Conservation (phyloP, 2,888 invertebrate genomes). For the Apotomis capreana region DNA sequence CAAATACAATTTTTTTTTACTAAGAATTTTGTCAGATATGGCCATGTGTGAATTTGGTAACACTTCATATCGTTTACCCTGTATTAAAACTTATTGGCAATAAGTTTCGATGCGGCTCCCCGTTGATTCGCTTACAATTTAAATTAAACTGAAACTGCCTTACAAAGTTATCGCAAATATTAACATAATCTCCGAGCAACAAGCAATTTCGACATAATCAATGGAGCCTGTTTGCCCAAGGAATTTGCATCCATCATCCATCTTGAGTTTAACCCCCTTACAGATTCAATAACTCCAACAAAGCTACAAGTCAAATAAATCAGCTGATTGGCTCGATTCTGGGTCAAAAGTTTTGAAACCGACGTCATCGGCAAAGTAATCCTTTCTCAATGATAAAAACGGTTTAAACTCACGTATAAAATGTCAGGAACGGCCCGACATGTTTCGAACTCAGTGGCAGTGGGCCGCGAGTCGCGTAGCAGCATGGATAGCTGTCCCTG, state of each 20-base stretch:
- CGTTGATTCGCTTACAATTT: background rate
- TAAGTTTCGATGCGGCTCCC: too few relatives aligned
- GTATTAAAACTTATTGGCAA: too few relatives aligned
- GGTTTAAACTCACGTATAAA: too few relatives aligned
- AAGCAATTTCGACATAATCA: background rate
- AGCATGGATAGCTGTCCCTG: too few relatives aligned
- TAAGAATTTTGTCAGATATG: too few relatives aligned
- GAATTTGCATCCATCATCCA: conserved; percentile 4
- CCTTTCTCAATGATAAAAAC: too few relatives aligned
- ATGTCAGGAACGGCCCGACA: too few relatives aligned
- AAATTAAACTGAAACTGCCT: background rate
- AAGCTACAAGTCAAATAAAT: conserved; percentile 29
- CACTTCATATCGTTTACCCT: too few relatives aligned
- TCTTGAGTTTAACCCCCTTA: conserved; percentile 8
- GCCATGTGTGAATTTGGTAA: too few relatives aligned
- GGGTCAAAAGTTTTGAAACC: conserved; percentile 3
- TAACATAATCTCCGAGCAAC: background rate
- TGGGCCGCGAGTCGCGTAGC: too few relatives aligned
- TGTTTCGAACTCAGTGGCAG: too few relatives aligned
- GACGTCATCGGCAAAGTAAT: background rate
- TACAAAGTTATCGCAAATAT: background rate
- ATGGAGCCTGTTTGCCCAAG: conserved; percentile 10
- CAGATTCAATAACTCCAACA: conserved; percentile 23
- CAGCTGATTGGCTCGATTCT: conserved; percentile 4
- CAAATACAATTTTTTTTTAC: too few relatives aligned